A percentile compares a stretch with the other conserved stretches of the same genome.
phyloP scores from a whole-genome alignment of 2,113 vertebrate species.

The Mus spicilegus region DNA sequence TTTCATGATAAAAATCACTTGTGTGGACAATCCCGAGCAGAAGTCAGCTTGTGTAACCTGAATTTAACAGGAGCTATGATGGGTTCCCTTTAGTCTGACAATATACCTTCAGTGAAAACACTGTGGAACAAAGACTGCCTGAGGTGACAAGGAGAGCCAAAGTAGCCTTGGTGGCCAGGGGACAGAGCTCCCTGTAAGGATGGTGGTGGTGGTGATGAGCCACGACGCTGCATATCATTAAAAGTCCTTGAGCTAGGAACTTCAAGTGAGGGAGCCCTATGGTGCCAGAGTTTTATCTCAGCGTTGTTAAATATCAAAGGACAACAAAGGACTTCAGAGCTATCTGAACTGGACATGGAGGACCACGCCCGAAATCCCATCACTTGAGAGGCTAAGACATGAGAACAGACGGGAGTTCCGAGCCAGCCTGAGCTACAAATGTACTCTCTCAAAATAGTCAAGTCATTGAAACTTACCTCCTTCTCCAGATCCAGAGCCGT shows the following conservation, averaged over 20 bases:
- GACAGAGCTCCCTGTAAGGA: background rate
- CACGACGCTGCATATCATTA: background rate
- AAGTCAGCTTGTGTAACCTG: background rate
- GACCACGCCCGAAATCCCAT: background rate
- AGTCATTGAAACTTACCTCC: constrained; percentile 89
- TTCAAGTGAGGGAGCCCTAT: background rate
- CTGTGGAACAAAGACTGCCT: background rate
- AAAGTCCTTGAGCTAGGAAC: background rate
- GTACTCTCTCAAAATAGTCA: background rate
- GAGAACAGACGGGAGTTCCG: background rate
- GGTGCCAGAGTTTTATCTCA: background rate
- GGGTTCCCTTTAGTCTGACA: background rate
- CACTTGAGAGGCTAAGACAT: background rate
- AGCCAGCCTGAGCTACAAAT: background rate
- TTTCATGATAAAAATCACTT: background rate
- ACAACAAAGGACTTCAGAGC: constrained; percentile 18
- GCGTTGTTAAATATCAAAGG: background rate
- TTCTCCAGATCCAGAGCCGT: constrained; percentile 94
- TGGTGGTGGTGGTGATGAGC: background rate
- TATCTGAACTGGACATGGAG: background rate
- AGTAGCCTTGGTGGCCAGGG: background rate
- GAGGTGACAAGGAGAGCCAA: background rate
- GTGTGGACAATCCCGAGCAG: background rate
- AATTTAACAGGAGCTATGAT: background rate
- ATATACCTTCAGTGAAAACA: background rate